A percentile compares a stretch with the other conserved stretches of the same genome.
phyloP scores from a whole-genome alignment of 2,797 vertebrate species.

The Leptoclinus maculatus region DNA sequence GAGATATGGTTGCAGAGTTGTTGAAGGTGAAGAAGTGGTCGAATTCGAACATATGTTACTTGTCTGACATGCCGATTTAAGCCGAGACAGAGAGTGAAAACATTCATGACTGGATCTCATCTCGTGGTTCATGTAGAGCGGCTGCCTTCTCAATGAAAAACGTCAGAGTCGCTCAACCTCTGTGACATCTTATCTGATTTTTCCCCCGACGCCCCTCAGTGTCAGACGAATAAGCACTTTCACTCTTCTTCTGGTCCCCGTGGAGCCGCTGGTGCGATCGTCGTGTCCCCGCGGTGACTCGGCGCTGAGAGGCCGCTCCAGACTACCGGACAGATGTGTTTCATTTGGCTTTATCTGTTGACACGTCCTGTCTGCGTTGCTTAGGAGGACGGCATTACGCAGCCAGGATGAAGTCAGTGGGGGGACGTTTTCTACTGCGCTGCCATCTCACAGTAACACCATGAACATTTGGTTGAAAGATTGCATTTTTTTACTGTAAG shows the following conservation, averaged over 20 bases:
- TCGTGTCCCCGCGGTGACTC: constrained; percentile 38
- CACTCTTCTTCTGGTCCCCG: constrained; percentile 1
- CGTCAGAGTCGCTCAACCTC: constrained; percentile 58
- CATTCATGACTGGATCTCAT: constrained; percentile 39
- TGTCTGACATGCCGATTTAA: constrained; percentile 10
- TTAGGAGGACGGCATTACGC: constrained; percentile 51
- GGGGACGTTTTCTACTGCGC: background rate
- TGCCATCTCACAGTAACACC: background rate
- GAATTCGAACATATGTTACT: constrained; percentile 3
- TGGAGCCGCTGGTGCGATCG: constrained; percentile 28
- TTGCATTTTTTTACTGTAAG: too few relatives aligned
- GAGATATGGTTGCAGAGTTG: too few relatives aligned
- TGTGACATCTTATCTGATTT: constrained; percentile 66
- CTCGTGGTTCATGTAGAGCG: constrained; percentile 18
- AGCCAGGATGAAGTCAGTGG: constrained; percentile 19
- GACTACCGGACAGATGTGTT: constrained; percentile 68
- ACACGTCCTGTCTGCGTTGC: constrained; percentile 69
- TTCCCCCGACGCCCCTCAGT: background rate
- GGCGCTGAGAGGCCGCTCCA: constrained; percentile 39
- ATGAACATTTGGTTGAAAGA: too few relatives aligned
- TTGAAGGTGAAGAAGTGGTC: background rate
- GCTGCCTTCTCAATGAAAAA: constrained; percentile 49
- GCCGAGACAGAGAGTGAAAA: constrained; percentile 32
- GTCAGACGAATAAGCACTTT: constrained; percentile 30
- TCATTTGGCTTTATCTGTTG: constrained; percentile 70